phyloP scores from a whole-genome alignment of 2,888 invertebrate genomes.

The Dendrolimus pini region DNA sequence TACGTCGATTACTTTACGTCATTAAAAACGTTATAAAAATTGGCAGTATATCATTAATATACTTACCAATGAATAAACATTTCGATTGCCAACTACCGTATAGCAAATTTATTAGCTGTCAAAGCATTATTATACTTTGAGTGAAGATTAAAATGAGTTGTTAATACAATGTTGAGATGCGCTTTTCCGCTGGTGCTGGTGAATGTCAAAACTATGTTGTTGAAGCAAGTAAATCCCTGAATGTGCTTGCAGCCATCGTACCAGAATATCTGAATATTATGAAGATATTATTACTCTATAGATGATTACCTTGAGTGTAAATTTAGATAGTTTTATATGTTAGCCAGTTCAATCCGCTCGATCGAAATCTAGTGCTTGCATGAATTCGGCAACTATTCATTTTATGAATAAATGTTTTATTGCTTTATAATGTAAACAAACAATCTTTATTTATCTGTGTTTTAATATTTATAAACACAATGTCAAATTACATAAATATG shows the following conservation, averaged over 20 bases:
- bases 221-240: constrained; percentile 32
- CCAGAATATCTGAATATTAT: constrained; percentile 54
- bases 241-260: constrained; percentile 36
- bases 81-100: no score
- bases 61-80: no score
- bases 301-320: constrained; percentile 54
- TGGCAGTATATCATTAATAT: no score
- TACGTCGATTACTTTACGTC: no score
- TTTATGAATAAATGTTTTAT: constrained; percentile 5
- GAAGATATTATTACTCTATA: constrained; percentile 57
- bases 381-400: constrained; percentile 10
- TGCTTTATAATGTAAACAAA: neutral
- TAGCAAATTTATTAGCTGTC: neutral
- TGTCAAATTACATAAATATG: no score
- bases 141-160: neutral
- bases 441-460: neutral
- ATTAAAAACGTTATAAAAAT: no score
- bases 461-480: no score
- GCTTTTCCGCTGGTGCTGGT: neutral
- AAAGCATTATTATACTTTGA: neutral
- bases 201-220: constrained; percentile 6
- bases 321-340: constrained; percentile 50
- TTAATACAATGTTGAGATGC: neutral
- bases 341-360: constrained; percentile 35
- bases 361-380: constrained; percentile 28